A percentile compares a stretch with the other conserved stretches of the same genome.
These are phyloP conservation scores for Apodemus sylvaticus DNA, from an alignment of 2,113 vertebrate species.

Conservation along the genomic window DNA sequence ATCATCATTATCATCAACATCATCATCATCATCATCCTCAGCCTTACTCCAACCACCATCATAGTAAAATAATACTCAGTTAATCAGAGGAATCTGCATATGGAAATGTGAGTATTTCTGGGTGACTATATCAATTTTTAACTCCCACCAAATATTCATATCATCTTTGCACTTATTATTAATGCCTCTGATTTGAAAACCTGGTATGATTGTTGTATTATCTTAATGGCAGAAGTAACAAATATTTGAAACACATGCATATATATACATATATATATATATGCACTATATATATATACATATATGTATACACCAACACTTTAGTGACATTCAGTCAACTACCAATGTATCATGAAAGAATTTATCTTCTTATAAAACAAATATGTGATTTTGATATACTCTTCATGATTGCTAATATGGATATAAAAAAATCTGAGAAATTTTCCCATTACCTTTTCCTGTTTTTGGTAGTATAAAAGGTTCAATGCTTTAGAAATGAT, in stretches of 20 bases:
- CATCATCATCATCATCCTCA: constrained; percentile 50
- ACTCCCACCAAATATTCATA: constrained; percentile 57
- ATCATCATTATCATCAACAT: constrained; percentile 37
- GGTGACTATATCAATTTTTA: constrained; percentile 49
- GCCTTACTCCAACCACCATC: constrained; percentile 57
- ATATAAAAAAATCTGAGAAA: constrained; percentile 38
- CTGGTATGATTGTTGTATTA: constrained; percentile 37
- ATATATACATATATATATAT: neutral
- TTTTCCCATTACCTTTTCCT: constrained; percentile 39
- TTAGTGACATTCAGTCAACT: constrained; percentile 45
- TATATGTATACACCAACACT: neutral
- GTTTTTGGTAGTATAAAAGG: neutral
- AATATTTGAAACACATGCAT: constrained; percentile 47
- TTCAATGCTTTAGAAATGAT: constrained; percentile 59
- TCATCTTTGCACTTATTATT: constrained; percentile 51
- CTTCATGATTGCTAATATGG: constrained; percentile 54
- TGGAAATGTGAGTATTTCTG: constrained; percentile 77
- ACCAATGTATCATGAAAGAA: constrained; percentile 36
- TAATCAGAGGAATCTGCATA: constrained; percentile 71
- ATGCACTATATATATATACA: neutral
- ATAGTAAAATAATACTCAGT: constrained; percentile 74
- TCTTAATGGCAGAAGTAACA: neutral
- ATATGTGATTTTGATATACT: constrained; percentile 58
- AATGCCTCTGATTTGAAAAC: constrained; percentile 59
- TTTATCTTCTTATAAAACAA: constrained; percentile 47